Conservation (phyloP, 2,113 vertebrate species). For the Struthio camelus region DNA sequence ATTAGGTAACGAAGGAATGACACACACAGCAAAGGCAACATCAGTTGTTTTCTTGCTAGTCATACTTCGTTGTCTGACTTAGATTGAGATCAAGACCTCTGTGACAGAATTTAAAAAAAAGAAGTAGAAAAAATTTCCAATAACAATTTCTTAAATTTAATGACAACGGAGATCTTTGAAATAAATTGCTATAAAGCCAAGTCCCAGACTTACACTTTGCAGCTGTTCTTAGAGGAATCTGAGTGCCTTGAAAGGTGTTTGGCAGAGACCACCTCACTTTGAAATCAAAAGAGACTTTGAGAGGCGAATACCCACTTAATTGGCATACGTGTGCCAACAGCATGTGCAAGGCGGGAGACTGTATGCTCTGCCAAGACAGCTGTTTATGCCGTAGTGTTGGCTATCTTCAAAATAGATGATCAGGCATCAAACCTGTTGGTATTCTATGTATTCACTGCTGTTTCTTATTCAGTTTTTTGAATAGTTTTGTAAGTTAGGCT, state of each 20-base stretch:
- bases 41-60: not conserved
- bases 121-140: not conserved
- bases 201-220: not conserved
- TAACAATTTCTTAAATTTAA: not conserved
- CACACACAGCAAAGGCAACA: not conserved
- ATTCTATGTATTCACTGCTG: not conserved
- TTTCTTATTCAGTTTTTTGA: not conserved
- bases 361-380: not conserved
- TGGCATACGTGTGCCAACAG: not conserved
- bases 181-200: not conserved
- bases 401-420: not conserved
- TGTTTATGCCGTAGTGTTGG: not conserved
- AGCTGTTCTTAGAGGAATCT: not conserved
- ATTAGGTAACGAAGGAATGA: not conserved
- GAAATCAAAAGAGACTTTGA: not conserved
- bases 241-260: not conserved
- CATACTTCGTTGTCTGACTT: not conserved
- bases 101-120: not conserved
- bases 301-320: not conserved
- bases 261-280: not conserved
- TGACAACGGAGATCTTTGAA: not conserved
- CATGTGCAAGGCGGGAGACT: not conserved
- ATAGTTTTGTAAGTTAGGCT: not conserved
- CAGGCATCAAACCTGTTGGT: not conserved
- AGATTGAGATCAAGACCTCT: constrained; percentile 22